phyloP scores from a whole-genome alignment of 92 coral and sea anemone genomes.

The Galaxea fascicularis region DNA sequence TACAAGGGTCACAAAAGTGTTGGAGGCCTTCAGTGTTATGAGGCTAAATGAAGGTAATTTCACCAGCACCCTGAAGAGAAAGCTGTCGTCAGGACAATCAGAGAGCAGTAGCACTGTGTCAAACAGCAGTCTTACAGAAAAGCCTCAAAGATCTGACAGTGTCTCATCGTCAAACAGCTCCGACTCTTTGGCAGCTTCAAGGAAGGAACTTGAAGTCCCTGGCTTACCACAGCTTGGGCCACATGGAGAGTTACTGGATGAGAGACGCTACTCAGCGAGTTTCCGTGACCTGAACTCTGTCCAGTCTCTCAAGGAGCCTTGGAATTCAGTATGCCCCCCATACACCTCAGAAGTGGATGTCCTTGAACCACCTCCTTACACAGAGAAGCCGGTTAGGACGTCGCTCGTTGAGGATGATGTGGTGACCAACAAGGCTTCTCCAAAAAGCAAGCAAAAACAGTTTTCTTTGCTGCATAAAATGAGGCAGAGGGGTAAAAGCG shows the following conservation, averaged over 20 bases:
- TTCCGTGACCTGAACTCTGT: slow-evolving; percentile 76
- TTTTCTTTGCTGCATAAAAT: slow-evolving; percentile 79
- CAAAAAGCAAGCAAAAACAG: slow-evolving; percentile 70
- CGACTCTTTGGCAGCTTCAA: slow-evolving; percentile 73
- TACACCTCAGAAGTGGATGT: slow-evolving; percentile 75
- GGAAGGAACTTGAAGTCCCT: slow-evolving; percentile 57
- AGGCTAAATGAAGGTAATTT: slow-evolving; percentile 87
- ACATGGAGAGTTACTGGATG: slow-evolving; percentile 43
- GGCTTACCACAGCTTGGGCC: slow-evolving; percentile 27
- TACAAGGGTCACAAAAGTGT: slow-evolving; percentile 87
- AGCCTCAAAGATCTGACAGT: slow-evolving; percentile 74
- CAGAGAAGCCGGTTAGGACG: slow-evolving; percentile 68
- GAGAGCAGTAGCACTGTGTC: slow-evolving; percentile 58
- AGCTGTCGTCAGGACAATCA: slow-evolving; percentile 69
- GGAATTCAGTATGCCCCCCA: slow-evolving; percentile 85
- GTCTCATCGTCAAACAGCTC: slow-evolving; percentile 89
- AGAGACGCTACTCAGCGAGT: slow-evolving; percentile 88
- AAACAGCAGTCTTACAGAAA: slow-evolving; percentile 38
- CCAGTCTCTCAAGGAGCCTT: slow-evolving; percentile 62
- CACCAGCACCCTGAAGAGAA: slow-evolving; percentile 88
- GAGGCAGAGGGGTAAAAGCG: slow-evolving; percentile 69
- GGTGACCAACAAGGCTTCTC: slow-evolving; percentile 69
- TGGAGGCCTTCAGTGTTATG: slow-evolving; percentile 96
- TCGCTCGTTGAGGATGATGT: slow-evolving; percentile 82
- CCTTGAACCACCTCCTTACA: slow-evolving; percentile 83